Percentiles rank a stretch among this genome's conserved stretches.
Evolutionary conservation across 2,888 invertebrate species (phyloP).

Genomic region (Artemia sinica): DNA sequence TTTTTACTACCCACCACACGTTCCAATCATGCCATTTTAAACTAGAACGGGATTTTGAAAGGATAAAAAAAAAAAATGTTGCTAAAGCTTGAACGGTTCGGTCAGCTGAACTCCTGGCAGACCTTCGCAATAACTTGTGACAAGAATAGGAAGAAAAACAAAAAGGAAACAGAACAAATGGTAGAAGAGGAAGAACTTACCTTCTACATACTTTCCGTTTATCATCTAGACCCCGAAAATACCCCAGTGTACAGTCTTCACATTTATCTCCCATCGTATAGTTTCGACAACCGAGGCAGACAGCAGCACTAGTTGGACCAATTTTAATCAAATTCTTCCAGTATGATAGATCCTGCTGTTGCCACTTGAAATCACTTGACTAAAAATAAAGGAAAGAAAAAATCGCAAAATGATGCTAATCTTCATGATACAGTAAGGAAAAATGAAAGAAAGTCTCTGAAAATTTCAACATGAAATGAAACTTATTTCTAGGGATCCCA

Average conservation of each 20-base stretch:
- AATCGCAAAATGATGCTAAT: too few relatives aligned
- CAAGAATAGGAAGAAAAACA: conserved; percentile 15
- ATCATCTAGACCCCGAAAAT: conserved; percentile 45
- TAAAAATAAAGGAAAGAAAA: background rate
- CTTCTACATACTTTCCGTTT: conserved; percentile 55
- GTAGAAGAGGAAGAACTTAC: conserved; percentile 33
- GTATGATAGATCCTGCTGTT: conserved; percentile 8
- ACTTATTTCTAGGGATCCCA: too few relatives aligned
- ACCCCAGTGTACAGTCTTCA: conserved; percentile 49
- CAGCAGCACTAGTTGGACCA: conserved; percentile 51
- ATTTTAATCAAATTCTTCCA: conserved; percentile 36
- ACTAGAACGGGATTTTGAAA: too few relatives aligned
- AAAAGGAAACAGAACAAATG: background rate
- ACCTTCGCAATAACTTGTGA: conserved; percentile 15
- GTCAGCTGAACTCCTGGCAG: too few relatives aligned
- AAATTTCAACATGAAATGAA: too few relatives aligned
- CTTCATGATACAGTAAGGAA: too few relatives aligned
- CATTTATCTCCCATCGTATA: conserved; percentile 63
- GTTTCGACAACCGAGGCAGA: conserved; percentile 67
- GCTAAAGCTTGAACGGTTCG: too few relatives aligned
- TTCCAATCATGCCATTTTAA: too few relatives aligned
- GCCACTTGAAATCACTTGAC: background rate
- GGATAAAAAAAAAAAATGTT: too few relatives aligned
- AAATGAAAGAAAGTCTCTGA: too few relatives aligned
- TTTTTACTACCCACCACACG: too few relatives aligned